phyloP scores from a whole-genome alignment of 2,888 invertebrate species.

The Villa cingulata region DNA sequence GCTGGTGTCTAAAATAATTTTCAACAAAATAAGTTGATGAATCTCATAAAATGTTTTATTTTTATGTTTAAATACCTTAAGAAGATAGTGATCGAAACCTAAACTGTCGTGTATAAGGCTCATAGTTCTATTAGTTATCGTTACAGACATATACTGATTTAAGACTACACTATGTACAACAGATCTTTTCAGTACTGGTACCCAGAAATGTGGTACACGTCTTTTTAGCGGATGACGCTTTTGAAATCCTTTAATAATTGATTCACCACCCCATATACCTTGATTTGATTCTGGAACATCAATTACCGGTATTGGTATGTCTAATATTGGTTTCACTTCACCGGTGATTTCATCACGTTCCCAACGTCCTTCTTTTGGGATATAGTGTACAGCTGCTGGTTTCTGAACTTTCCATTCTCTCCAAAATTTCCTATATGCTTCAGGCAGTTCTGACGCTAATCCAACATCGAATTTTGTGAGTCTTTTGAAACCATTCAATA shows the following conservation, averaged over 20 bases:
- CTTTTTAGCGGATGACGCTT: conserved; percentile 45
- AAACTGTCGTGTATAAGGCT: conserved; percentile 73
- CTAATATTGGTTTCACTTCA: conserved; percentile 58
- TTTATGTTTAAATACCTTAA: conserved; percentile 45
- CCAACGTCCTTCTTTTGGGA: conserved; percentile 60
- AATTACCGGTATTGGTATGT: conserved; percentile 59
- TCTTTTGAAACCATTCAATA: conserved; percentile 38
- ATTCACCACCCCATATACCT: conserved; percentile 96
- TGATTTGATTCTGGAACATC: conserved; percentile 65
- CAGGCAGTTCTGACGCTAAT: conserved; percentile 54
- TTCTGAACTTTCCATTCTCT: conserved; percentile 63
- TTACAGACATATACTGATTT: conserved; percentile 66
- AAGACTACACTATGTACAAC: conserved; percentile 85
- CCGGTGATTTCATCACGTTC: conserved; percentile 58
- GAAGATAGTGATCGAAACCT: conserved; percentile 90
- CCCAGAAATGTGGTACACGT: conserved; percentile 76
- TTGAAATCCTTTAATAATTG: conserved; percentile 74
- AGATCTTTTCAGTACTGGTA: conserved; percentile 62
- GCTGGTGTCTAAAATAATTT: conserved; percentile 59
- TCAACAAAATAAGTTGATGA: too few relatives aligned
- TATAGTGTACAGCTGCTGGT: conserved; percentile 52
- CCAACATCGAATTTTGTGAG: conserved; percentile 49
- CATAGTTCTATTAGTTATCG: conserved; percentile 73
- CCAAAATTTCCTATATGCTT: conserved; percentile 75
- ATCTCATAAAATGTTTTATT: background rate